phyloP scores from a whole-genome alignment of 2,113 vertebrate genomes.

The Promerops cafer region DNA sequence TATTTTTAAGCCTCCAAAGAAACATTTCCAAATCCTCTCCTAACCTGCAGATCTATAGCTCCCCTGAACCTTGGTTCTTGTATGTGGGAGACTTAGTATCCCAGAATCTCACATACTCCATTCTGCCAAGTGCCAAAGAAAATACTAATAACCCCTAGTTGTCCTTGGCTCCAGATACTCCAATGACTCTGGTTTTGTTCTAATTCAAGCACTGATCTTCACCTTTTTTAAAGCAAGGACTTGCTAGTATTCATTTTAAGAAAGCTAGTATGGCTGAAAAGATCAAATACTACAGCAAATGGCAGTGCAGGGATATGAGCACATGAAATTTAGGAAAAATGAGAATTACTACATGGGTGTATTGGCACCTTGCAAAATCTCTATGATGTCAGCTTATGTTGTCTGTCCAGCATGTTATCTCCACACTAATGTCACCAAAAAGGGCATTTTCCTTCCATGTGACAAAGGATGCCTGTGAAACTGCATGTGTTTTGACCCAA shows the following conservation, averaged over 20 bases:
- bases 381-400: fast-evolving
- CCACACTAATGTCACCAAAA: not conserved
- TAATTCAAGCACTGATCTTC: not conserved
- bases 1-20: not conserved
- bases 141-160: not conserved
- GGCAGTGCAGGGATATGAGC: not conserved
- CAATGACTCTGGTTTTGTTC: not conserved
- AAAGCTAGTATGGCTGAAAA: not conserved
- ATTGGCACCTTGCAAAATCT: not conserved
- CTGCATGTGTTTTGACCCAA: not conserved
- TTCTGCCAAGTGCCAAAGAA: not conserved
- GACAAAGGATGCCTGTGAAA: not conserved
- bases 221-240: not conserved
- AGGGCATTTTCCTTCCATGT: not conserved
- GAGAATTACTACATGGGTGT: not conserved
- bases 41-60: not conserved
- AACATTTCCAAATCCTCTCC: not conserved
- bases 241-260: not conserved
- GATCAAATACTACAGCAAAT: not conserved
- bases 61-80: not conserved
- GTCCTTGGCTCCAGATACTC: not conserved
- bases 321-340: not conserved
- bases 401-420: not conserved
- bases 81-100: not conserved
- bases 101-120: not conserved